A percentile compares a stretch with the other conserved stretches of the same genome.
Conservation (phyloP, 2,888 invertebrate genomes). For the Steinernema carpocapsae region DNA sequence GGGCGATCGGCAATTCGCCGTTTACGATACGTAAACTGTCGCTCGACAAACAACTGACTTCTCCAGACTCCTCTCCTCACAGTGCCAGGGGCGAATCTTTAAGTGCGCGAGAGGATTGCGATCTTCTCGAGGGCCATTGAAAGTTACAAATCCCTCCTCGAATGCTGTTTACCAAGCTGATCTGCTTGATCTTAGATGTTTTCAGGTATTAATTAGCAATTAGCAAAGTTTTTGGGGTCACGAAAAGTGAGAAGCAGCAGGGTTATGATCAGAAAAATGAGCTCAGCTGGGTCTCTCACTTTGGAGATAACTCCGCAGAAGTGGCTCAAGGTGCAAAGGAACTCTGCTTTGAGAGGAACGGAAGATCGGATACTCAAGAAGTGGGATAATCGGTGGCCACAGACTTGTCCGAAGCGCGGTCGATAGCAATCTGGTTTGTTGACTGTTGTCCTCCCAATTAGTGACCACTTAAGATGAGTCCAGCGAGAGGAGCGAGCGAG, state of each 20-base stretch:
- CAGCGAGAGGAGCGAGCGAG: background rate
- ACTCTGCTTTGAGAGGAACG: background rate
- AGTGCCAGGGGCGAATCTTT: background rate
- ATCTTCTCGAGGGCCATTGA: conserved; percentile 21
- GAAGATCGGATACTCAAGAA: no score
- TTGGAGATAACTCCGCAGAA: conserved; percentile 7
- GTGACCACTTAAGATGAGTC: conserved; percentile 21
- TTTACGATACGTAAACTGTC: conserved; percentile 19
- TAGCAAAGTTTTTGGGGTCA: background rate
- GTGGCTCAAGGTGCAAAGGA: conserved; percentile 15
- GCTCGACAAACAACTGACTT: conserved; percentile 10
- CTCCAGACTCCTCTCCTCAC: background rate
- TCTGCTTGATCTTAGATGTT: background rate
- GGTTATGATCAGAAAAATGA: background rate
- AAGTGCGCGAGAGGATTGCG: background rate
- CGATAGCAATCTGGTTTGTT: conserved; percentile 28
- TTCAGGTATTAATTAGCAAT: background rate
- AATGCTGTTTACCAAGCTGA: background rate
- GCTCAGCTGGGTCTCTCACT: conserved; percentile 3
- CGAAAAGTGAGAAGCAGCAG: background rate
- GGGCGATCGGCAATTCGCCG: conserved; percentile 12
- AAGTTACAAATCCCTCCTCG: background rate
- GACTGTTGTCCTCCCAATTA: conserved; percentile 26
- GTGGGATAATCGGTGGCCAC: background rate
- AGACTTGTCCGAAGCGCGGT: conserved; percentile 5